Evolutionary conservation across 2,113 vertebrate genomes (phyloP).

Genomic region (Channa argus): DNA sequence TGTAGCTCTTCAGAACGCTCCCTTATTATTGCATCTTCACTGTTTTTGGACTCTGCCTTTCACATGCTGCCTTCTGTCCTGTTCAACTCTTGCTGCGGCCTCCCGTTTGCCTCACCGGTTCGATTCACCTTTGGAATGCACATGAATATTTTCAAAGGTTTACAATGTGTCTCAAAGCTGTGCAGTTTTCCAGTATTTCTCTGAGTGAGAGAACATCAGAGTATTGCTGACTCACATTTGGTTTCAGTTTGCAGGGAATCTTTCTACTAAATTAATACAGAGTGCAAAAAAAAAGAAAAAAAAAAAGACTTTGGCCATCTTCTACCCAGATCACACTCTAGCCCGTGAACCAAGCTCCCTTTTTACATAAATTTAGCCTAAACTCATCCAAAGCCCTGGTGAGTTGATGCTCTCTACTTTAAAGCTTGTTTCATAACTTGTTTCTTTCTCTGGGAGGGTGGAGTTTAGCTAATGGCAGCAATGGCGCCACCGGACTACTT

Average conservation of each 20-base stretch:
- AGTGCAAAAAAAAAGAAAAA: slow-evolving; percentile 20
- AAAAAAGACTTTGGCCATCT: slow-evolving; percentile 47
- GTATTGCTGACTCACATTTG: slow-evolving; percentile 19
- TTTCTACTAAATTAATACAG: slow-evolving; percentile 28
- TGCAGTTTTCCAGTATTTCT: no score
- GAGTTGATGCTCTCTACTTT: slow-evolving; percentile 55
- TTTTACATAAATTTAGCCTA: slow-evolving; percentile 66
- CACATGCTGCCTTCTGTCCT: no score
- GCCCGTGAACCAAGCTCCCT: slow-evolving; percentile 50
- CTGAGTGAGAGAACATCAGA: neutral
- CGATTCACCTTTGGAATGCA: no score
- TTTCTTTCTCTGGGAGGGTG: slow-evolving; percentile 44
- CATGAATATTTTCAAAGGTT: no score
- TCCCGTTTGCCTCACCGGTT: no score
- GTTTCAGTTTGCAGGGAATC: slow-evolving; percentile 32
- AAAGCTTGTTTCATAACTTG: slow-evolving; percentile 60
- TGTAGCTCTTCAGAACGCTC: no score
- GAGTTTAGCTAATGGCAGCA: slow-evolving; percentile 54
- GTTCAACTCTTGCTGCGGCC: no score
- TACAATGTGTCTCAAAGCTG: no score
- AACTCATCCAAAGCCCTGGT: slow-evolving; percentile 65
- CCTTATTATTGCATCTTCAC: no score
- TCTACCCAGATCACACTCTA: slow-evolving; percentile 42
- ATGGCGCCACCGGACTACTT: slow-evolving; percentile 20
- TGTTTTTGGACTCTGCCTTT: no score